Conservation (phyloP, 37 sponge, comb jelly and placozoan genomes). For the Beroe ovata region DNA sequence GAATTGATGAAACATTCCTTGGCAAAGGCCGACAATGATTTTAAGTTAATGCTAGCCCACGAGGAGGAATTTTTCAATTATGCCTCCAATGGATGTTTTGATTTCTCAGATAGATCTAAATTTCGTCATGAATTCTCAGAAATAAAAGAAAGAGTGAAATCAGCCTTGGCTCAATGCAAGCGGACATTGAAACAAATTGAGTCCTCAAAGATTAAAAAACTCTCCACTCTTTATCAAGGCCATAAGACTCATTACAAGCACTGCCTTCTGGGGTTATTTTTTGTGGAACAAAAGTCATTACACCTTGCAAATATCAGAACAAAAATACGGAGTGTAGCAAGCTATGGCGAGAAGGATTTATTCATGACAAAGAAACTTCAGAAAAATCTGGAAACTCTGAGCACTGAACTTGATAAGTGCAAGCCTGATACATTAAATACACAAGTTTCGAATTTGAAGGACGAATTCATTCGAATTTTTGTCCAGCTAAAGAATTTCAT, state of each 20-base stretch:
- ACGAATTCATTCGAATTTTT: neutral
- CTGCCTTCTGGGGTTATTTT: constrained; percentile 12
- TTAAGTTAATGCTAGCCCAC: neutral
- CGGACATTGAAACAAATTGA: neutral
- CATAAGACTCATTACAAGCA: constrained; percentile 57
- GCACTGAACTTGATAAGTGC: neutral
- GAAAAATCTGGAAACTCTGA: neutral
- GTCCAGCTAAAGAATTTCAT: neutral
- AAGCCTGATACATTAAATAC: neutral
- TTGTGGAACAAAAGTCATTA: neutral
- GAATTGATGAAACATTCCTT: neutral
- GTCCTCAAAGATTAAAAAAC: neutral
- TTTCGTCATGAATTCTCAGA: constrained; percentile 2
- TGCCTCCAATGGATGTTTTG: neutral
- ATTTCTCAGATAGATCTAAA: neutral
- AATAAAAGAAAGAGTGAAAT: neutral
- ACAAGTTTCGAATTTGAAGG: neutral
- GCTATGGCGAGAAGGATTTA: neutral
- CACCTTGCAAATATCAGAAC: neutral
- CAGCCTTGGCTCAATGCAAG: neutral
- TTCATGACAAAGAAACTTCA: neutral
- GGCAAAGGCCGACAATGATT: constrained; percentile 12
- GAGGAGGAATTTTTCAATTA: neutral
- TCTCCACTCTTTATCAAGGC: neutral
- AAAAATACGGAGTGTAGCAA: neutral